Conservation (phyloP, 2,888 invertebrate genomes). For the Neuroscelio doddi region DNA sequence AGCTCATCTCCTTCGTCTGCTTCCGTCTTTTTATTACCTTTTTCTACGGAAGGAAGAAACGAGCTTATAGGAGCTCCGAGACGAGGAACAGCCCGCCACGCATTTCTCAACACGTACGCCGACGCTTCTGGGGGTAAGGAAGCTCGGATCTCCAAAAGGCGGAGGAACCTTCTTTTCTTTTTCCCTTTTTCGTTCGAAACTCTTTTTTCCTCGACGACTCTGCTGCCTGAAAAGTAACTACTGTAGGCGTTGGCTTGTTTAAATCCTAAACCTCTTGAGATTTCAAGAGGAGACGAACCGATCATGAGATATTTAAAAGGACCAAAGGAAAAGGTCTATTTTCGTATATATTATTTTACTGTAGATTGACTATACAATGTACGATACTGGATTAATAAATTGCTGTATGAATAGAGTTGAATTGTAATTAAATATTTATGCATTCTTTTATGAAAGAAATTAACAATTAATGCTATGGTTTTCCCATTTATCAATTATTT, state of each 20-base stretch:
- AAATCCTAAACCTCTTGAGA: constrained; percentile 39
- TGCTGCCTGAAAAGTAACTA: constrained; percentile 18
- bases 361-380: background rate
- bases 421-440: no score
- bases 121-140: constrained; percentile 17
- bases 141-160: constrained; percentile 30
- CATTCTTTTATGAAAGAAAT: no score
- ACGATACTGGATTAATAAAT: no score
- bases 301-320: no score
- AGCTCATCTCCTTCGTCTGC: constrained; percentile 52
- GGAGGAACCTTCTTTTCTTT: constrained; percentile 27
- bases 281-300: constrained; percentile 14
- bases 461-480: background rate
- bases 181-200: constrained; percentile 19
- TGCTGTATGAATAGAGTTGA: no score
- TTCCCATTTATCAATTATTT: no score
- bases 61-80: constrained; percentile 24
- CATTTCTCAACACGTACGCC: constrained; percentile 35
- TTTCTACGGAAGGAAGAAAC: constrained; percentile 34
- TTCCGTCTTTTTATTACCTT: constrained; percentile 44
- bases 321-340: constrained; percentile 3
- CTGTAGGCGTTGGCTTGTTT: constrained; percentile 39
- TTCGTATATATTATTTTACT: background rate
- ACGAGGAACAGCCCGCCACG: constrained; percentile 30
- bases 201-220: constrained; percentile 9